phyloP scores from a whole-genome alignment of 2,113 vertebrate species.

The Xyliphius kryptos region DNA sequence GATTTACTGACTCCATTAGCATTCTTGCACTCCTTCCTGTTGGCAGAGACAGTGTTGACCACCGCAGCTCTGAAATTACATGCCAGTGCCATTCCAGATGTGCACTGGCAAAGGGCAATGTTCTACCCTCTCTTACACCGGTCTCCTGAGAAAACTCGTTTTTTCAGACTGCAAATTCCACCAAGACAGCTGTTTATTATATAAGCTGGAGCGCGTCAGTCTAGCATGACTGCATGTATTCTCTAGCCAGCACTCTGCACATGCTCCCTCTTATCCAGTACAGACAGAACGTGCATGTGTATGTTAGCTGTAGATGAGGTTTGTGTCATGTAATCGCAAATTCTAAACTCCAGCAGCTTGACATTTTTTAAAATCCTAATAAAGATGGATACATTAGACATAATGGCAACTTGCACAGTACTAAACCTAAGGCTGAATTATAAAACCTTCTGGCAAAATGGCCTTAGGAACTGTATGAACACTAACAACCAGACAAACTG shows the following conservation, averaged over 20 bases:
- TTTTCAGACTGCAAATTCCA: conserved; percentile 32
- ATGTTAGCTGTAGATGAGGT: too few species aligned
- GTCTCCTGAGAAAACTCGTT: conserved; percentile 42
- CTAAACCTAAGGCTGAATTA: too few species aligned
- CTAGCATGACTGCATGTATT: conserved; percentile 6
- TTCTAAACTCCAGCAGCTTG: too few species aligned
- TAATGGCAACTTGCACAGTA: too few species aligned
- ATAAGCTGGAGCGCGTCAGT: conserved; percentile 33
- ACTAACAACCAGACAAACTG: too few species aligned
- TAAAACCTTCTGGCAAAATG: too few species aligned
- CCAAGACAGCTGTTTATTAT: conserved; percentile 50
- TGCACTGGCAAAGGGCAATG: conserved; percentile 1
- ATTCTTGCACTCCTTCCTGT: conserved; percentile 3
- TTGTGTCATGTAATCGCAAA: too few species aligned
- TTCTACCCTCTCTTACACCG: background rate
- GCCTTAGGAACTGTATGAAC: too few species aligned
- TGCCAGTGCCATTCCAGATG: background rate
- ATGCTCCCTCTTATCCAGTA: too few species aligned
- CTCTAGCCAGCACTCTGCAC: conserved; percentile 1
- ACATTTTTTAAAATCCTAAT: too few species aligned
- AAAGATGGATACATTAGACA: too few species aligned
- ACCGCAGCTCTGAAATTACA: background rate
- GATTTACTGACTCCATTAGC: background rate
- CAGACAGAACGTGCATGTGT: too few species aligned
- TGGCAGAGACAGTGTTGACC: conserved; percentile 1